phyloP scores from a whole-genome alignment of 2,888 invertebrate genomes.

The Andrena dorsata region DNA sequence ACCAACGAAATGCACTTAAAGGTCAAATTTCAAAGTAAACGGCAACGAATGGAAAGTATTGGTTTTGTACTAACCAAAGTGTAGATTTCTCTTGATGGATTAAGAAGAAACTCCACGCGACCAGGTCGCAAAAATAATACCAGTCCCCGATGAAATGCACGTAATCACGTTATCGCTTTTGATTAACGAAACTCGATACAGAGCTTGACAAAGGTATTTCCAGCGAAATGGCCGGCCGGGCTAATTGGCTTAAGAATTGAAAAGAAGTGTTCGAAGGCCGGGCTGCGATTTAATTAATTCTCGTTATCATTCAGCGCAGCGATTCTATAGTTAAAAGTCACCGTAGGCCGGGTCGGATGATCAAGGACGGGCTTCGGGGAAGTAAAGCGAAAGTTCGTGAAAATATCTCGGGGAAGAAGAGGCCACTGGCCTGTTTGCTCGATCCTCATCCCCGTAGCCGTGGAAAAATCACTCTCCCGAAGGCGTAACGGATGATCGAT shows the following conservation, averaged over 20 bases:
- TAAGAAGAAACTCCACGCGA: background rate
- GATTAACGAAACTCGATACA: slow-evolving; percentile 1
- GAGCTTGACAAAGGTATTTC: background rate
- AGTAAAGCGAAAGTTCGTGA: slow-evolving; percentile 12
- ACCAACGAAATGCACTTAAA: too few relatives aligned
- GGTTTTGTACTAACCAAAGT: too few relatives aligned
- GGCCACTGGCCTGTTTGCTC: background rate
- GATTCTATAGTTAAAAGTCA: slow-evolving; percentile 28
- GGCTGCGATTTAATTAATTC: slow-evolving; percentile 50
- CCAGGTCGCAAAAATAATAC: background rate
- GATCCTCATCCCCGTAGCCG: slow-evolving; percentile 17
- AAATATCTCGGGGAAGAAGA: slow-evolving; percentile 17
- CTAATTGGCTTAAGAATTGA: slow-evolving; percentile 23
- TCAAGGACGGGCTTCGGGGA: slow-evolving; percentile 16
- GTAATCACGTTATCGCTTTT: slow-evolving; percentile 6
- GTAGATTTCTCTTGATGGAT: background rate
- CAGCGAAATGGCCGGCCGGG: background rate
- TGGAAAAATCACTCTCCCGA: slow-evolving; percentile 51
- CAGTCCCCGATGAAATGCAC: background rate
- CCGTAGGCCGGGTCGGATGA: background rate
- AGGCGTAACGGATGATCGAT: slow-evolving; percentile 53
- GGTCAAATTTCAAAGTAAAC: too few relatives aligned
- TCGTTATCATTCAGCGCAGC: slow-evolving; percentile 45
- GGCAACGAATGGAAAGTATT: too few relatives aligned
- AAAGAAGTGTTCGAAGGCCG: slow-evolving; percentile 20